Conservation (phyloP, 2,797 vertebrate genomes). For the Scomberomorus guttatus region DNA sequence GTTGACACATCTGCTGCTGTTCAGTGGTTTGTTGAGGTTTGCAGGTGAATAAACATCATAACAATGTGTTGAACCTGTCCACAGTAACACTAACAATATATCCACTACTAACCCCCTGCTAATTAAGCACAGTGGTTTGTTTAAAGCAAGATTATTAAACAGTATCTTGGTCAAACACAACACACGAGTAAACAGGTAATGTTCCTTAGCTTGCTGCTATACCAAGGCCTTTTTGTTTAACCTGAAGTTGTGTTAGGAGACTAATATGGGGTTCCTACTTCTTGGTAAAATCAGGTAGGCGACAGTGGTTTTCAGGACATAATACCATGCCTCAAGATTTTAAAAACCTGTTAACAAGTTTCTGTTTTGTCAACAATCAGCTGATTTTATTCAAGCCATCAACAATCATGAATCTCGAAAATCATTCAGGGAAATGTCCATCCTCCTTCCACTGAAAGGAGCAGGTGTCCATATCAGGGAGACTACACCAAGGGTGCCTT, state of each 20-base stretch:
- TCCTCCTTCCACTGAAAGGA: conserved; percentile 24
- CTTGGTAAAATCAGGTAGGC: conserved; percentile 4
- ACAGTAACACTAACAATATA: conserved; percentile 20
- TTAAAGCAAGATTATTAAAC: conserved; percentile 39
- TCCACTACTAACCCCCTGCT: conserved; percentile 20
- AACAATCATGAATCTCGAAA: conserved; percentile 1
- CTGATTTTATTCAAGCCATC: conserved; percentile 40
- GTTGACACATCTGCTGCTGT: conserved; percentile 55
- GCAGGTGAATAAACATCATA: conserved; percentile 56
- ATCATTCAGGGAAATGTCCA: conserved; percentile 1
- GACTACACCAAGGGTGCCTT: conserved; percentile 4
- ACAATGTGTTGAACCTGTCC: conserved; percentile 37
- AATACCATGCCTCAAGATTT: not conserved
- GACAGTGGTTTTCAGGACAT: conserved; percentile 3
- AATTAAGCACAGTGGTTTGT: conserved; percentile 53
- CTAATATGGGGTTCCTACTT: not conserved
- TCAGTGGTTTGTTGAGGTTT: conserved; percentile 66
- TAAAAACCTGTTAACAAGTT: conserved; percentile 7
- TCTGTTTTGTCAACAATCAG: conserved; percentile 22
- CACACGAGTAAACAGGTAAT: not conserved
- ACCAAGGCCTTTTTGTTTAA: conserved; percentile 7
- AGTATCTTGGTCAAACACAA: conserved; percentile 29
- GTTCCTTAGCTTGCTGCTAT: conserved; percentile 17
- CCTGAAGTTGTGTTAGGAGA: conserved; percentile 1
- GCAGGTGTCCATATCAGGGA: conserved; percentile 13